Conservation (phyloP, 1,140 invertebrate species). For the Diploscapter pachys region DNA sequence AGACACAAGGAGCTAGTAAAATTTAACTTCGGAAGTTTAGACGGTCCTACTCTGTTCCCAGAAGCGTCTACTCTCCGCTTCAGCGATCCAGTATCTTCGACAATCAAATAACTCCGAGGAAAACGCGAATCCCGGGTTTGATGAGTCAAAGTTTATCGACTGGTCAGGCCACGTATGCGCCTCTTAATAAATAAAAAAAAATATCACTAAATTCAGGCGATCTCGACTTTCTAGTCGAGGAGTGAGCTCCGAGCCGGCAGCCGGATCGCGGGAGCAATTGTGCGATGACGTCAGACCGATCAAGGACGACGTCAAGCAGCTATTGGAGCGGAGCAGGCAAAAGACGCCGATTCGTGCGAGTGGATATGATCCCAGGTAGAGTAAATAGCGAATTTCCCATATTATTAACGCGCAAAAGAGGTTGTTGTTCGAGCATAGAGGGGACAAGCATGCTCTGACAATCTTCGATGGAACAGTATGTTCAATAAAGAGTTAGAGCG, state of each 20-base stretch:
- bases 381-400: neutral
- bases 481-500: neutral
- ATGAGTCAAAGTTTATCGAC: conserved; percentile 18
- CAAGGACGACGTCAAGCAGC: neutral
- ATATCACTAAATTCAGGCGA: neutral
- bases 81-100: neutral
- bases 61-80: neutral
- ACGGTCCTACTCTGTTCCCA: conserved; percentile 8
- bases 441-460: neutral
- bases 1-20: neutral
- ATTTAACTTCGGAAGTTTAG: neutral
- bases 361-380: neutral
- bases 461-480: neutral
- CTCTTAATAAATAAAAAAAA: neutral
- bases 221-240: neutral
- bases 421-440: neutral
- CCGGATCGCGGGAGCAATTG: conserved; percentile 11
- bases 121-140: conserved; percentile 5
- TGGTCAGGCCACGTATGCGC: neutral
- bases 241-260: neutral
- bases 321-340: neutral
- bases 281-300: neutral
- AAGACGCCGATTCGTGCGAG: neutral
- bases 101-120: neutral
- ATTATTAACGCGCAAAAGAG: neutral